phyloP scores from a whole-genome alignment of 2,113 vertebrate species.

The Aythya baeri region DNA sequence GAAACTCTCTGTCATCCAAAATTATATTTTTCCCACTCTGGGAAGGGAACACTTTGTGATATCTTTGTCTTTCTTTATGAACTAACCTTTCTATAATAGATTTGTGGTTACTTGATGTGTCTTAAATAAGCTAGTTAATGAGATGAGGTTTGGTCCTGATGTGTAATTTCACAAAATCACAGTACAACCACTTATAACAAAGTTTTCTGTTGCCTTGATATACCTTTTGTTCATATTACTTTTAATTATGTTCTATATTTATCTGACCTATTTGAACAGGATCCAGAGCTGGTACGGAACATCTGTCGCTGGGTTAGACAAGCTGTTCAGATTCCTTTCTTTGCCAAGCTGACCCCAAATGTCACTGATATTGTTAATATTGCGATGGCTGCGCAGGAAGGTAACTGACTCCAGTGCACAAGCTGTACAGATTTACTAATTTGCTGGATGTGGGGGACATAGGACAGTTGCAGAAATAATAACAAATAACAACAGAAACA shows the following conservation, averaged over 20 bases:
- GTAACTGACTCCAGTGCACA: slow-evolving; percentile 68
- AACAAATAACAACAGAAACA: background rate
- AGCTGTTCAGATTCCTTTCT: slow-evolving; percentile 90
- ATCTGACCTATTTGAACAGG: slow-evolving; percentile 85
- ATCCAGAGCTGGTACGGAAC: slow-evolving; percentile 90
- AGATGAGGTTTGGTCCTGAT: slow-evolving; percentile 26
- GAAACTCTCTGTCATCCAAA: background rate
- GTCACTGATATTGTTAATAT: slow-evolving; percentile 93
- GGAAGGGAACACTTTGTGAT: background rate
- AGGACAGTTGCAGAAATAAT: background rate
- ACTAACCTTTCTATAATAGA: slow-evolving; percentile 35
- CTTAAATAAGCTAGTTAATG: slow-evolving; percentile 51
- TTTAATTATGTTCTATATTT: slow-evolving; percentile 79
- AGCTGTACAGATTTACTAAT: background rate
- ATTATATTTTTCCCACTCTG: background rate
- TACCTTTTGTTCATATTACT: slow-evolving; percentile 73
- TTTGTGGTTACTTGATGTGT: slow-evolving; percentile 13
- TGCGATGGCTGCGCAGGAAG: slow-evolving; percentile 88
- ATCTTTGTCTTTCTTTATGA: background rate
- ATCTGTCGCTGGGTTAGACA: slow-evolving; percentile 96
- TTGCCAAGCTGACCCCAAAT: slow-evolving; percentile 97
- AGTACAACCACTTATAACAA: slow-evolving; percentile 45
- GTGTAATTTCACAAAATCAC: slow-evolving; percentile 46
- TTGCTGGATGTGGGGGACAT: background rate
- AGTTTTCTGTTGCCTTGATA: slow-evolving; percentile 63